Conservation (phyloP, 1,140 invertebrate species). For the Camponotus vicinus region DNA sequence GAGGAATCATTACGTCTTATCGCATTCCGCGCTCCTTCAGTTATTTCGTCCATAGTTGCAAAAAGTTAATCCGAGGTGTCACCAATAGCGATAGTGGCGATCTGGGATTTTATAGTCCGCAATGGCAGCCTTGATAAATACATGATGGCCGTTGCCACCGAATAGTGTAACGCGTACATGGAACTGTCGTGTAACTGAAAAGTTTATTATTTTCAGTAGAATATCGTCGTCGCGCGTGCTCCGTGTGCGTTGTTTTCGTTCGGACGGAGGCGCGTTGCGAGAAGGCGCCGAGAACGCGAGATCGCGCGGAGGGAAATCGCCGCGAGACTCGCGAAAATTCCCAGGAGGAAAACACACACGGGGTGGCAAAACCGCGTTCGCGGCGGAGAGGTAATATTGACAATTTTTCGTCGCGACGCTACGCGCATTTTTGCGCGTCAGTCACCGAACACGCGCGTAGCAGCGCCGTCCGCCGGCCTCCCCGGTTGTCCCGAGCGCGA, state of each 20-base stretch:
- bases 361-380: conserved; percentile 81
- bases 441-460: conserved; percentile 52
- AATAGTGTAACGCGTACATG: conserved; percentile 82
- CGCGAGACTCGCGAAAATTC: conserved; percentile 59
- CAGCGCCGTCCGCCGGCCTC: conserved; percentile 30
- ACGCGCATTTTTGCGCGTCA: conserved; percentile 70
- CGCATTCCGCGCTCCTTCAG: neutral
- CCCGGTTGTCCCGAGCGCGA: conserved; percentile 9
- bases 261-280: conserved; percentile 41
- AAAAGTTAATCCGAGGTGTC: conserved; percentile 71
- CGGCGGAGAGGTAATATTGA: conserved; percentile 80
- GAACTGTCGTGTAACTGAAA: conserved; percentile 78
- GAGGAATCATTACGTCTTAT: neutral
- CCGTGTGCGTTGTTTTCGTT: conserved; percentile 64
- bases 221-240: conserved; percentile 53
- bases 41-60: neutral
- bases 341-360: conserved; percentile 77
- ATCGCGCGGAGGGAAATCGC: conserved; percentile 41
- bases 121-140: conserved; percentile 85
- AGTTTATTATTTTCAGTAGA: conserved; percentile 77
- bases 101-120: conserved; percentile 79
- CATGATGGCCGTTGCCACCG: conserved; percentile 85
- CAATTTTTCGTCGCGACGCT: conserved; percentile 80
- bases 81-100: conserved; percentile 64
- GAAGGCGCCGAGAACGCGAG: conserved; percentile 39